These are phyloP conservation scores for Semotilus atromaculatus DNA, from an alignment of 2,797 vertebrate genomes.

Conservation along the genomic window DNA sequence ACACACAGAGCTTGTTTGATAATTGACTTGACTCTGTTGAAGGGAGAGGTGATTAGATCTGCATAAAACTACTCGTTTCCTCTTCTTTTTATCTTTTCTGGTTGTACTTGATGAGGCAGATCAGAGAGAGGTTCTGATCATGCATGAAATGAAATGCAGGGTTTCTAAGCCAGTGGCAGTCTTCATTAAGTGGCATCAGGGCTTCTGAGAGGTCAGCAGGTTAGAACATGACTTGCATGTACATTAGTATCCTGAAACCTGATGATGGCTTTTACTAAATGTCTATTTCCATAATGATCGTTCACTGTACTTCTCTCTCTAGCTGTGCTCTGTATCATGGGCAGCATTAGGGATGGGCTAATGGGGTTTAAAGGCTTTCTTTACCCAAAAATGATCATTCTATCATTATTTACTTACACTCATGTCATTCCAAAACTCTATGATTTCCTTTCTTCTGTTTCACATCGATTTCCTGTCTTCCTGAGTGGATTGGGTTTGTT, in stretches of 20 bases:
- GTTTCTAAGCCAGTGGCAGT: conserved; percentile 58
- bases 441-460: not conserved
- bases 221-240: conserved; percentile 51
- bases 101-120: conserved; percentile 59
- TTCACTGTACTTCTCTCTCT: not conserved
- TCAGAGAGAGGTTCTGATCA: conserved; percentile 65
- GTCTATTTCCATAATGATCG: not conserved
- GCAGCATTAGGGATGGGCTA: too few species aligned
- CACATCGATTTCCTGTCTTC: too few species aligned
- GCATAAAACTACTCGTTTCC: conserved; percentile 71
- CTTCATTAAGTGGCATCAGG: conserved; percentile 50
- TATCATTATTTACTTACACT: not conserved
- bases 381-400: not conserved
- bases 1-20: conserved; percentile 75
- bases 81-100: conserved; percentile 33
- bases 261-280: conserved; percentile 23
- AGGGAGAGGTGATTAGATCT: conserved; percentile 77
- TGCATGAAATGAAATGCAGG: conserved; percentile 62
- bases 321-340: not conserved
- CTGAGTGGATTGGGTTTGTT: too few species aligned
- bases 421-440: not conserved
- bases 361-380: not conserved
- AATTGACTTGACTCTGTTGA: conserved; percentile 80
- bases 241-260: conserved; percentile 25
- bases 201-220: conserved; percentile 57